phyloP scores from a whole-genome alignment of 2,797 vertebrate genomes.

The Phrynocephalus vlangalii region DNA sequence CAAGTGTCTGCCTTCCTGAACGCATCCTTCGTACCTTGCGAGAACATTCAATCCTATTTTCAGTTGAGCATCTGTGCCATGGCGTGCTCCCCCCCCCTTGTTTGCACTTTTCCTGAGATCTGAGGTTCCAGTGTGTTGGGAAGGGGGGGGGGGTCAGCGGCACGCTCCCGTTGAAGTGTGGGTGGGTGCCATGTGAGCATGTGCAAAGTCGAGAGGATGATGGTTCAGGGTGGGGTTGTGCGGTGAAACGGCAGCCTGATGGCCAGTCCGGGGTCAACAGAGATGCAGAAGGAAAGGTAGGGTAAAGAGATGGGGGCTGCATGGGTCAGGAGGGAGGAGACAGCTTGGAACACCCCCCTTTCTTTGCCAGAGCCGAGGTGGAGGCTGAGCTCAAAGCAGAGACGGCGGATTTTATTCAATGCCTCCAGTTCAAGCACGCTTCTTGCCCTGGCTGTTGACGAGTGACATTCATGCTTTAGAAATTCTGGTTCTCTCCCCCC shows the following conservation, averaged over 20 bases:
- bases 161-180: constrained; percentile 28
- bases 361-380: not conserved
- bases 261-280: not conserved
- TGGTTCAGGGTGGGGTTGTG: not conserved
- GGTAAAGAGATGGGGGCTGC: not conserved
- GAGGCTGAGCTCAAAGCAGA: not conserved
- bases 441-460: not conserved
- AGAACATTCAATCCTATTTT: not conserved
- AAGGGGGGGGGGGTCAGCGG: not conserved
- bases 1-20: not conserved
- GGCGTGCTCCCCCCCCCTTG: too few relatives aligned
- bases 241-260: not conserved
- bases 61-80: not conserved
- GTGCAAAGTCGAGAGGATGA: not conserved
- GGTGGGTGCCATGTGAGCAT: constrained; percentile 17
- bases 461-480: not conserved
- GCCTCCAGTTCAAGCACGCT: not conserved
- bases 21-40: not conserved
- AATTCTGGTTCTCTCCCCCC: not conserved
- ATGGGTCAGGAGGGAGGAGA: not conserved
- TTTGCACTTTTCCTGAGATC: not conserved
- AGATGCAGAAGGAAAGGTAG: constrained; percentile 11
- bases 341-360: too few relatives aligned
- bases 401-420: not conserved
- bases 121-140: not conserved